Conservation (phyloP, 2,888 invertebrate genomes). For the Phrixothrix hirtus region DNA sequence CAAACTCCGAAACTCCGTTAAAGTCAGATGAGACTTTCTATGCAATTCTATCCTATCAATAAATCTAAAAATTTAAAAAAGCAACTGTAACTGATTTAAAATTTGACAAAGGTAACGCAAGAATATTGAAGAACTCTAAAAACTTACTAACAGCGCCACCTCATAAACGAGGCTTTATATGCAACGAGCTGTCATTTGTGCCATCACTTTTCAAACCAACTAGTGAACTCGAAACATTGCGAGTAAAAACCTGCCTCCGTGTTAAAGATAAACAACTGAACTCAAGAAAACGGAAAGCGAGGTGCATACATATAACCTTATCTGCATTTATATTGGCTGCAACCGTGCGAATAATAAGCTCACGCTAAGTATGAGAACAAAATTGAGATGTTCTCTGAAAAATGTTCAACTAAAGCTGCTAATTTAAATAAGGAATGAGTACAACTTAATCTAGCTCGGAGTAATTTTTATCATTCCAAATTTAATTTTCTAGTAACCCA, state of each 20-base stretch:
- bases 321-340: constrained; percentile 37
- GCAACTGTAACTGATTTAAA: no score
- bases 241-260: constrained; percentile 16
- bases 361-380: constrained; percentile 24
- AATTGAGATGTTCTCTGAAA: constrained; percentile 24
- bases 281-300: constrained; percentile 31
- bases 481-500: neutral
- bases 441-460: constrained; percentile 6
- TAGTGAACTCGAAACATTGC: constrained; percentile 14
- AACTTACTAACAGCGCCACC: constrained; percentile 31
- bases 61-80: no score
- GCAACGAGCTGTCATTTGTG: constrained; percentile 38
- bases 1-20: no score
- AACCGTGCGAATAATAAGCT: constrained; percentile 29
- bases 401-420: constrained; percentile 9
- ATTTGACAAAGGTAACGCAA: no score
- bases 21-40: no score
- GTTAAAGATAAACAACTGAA: constrained; percentile 25
- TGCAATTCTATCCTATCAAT: no score
- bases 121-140: no score
- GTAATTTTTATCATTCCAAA: neutral
- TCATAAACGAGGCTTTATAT: constrained; percentile 37
- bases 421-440: constrained; percentile 13
- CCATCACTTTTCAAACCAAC: constrained; percentile 14
- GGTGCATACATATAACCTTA: constrained; percentile 34